Conservation (phyloP, 2,113 vertebrate species). For the Puffinus mauretanicus region DNA sequence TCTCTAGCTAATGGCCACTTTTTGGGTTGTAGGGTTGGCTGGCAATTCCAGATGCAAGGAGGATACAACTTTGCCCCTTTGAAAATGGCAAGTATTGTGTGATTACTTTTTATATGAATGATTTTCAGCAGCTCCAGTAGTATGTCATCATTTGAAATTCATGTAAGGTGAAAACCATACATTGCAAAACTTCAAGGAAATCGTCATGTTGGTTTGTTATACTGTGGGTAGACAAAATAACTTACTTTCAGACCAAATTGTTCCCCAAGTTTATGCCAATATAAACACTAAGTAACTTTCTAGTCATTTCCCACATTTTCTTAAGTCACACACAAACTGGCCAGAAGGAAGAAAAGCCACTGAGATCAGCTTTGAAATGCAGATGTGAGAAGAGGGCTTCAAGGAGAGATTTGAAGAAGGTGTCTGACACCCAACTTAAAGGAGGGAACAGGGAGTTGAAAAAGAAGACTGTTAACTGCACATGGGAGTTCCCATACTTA, state of each 20-base stretch:
- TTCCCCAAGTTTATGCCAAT: not conserved
- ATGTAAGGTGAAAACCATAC: not conserved
- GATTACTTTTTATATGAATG: not conserved
- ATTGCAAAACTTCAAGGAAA: slow-evolving; percentile 1
- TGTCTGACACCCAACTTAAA: not conserved
- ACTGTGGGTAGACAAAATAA: not conserved
- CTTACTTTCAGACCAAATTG: not conserved
- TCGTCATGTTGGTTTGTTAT: not conserved
- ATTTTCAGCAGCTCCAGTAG: not conserved
- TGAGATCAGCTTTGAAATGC: not conserved
- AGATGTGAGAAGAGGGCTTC: not conserved
- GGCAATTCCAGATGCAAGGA: slow-evolving; percentile 79
- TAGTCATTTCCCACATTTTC: not conserved
- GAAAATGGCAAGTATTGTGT: slow-evolving; percentile 78
- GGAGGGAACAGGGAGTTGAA: not conserved
- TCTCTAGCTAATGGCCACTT: not conserved
- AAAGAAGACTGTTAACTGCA: not conserved
- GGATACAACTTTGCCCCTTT: slow-evolving; percentile 85
- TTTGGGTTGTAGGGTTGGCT: slow-evolving; percentile 80
- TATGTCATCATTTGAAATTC: not conserved
- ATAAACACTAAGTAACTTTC: not conserved
- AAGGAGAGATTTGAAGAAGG: not conserved
- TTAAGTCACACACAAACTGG: not conserved
- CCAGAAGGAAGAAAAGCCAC: not conserved
- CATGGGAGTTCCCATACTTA: not conserved